These are phyloP conservation scores for Tetranychus truncatus DNA, from an alignment of 2,888 invertebrate genomes.

Conservation along the genomic window DNA sequence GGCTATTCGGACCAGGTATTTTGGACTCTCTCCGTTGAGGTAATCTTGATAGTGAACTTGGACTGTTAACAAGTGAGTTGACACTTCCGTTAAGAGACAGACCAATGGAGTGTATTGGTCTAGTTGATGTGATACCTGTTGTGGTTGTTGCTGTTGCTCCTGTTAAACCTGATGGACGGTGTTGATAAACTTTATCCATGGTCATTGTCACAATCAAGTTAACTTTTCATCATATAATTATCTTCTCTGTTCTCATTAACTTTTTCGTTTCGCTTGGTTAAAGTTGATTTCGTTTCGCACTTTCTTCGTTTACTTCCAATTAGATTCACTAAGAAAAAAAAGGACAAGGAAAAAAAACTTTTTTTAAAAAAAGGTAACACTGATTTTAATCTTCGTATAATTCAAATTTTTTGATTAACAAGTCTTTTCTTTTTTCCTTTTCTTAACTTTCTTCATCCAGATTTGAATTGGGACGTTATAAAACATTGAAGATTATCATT, in stretches of 20 bases:
- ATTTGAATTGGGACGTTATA: not conserved
- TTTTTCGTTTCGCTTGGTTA: not conserved
- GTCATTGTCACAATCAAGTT: conserved; percentile 7
- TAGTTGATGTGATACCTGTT: not conserved
- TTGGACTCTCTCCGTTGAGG: conserved; percentile 6
- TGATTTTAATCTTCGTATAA: too few species aligned
- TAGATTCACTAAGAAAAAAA: not conserved
- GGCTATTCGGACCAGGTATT: conserved; percentile 4
- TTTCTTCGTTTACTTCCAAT: too few species aligned
- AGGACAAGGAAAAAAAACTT: not conserved
- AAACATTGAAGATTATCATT: not conserved
- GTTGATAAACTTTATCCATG: not conserved
- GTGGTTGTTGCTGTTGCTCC: not conserved
- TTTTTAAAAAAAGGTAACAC: not conserved
- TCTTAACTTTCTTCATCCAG: too few species aligned
- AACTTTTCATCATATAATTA: not conserved
- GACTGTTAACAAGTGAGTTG: not conserved
- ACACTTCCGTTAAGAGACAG: not conserved
- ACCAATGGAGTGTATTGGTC: not conserved
- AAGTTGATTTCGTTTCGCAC: not conserved
- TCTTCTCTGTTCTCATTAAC: not conserved
- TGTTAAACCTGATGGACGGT: not conserved
- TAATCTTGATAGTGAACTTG: not conserved
- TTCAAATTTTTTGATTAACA: too few species aligned
- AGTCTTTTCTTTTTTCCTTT: too few species aligned